phyloP scores from a whole-genome alignment of 2,797 vertebrate species.

The Sebastes oblongus region DNA sequence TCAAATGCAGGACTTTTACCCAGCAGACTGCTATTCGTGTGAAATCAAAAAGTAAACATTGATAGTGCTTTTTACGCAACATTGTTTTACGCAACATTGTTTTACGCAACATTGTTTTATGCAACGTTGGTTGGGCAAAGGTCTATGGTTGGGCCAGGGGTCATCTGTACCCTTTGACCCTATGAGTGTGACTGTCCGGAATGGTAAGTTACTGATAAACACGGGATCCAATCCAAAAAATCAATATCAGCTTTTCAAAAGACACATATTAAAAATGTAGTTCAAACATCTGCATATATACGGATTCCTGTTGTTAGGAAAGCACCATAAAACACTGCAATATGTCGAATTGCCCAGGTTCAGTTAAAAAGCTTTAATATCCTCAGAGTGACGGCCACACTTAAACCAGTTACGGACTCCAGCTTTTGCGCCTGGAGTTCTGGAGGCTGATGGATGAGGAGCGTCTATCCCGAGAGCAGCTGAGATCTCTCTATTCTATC shows the following conservation, averaged over 20 bases:
- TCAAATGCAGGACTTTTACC: too few species aligned
- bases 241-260: not conserved
- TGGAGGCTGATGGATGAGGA: conserved; percentile 47
- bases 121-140: too few species aligned
- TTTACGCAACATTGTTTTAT: too few species aligned
- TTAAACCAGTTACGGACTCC: conserved; percentile 24
- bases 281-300: not conserved
- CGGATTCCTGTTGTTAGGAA: not conserved
- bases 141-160: too few species aligned
- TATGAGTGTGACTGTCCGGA: too few species aligned
- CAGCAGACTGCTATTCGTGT: too few species aligned
- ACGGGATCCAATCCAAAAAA: not conserved
- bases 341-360: not conserved
- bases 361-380: conserved; percentile 11
- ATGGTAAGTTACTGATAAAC: not conserved
- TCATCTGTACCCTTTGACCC: too few species aligned
- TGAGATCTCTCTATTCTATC: conserved; percentile 64
- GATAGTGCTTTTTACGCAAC: too few species aligned
- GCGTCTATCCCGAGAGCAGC: conserved; percentile 53
- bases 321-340: not conserved
- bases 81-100: too few species aligned
- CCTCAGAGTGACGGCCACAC: not conserved
- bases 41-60: too few species aligned
- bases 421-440: conserved; percentile 1
- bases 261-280: not conserved